Conservation (phyloP, 2,113 vertebrate species). For the Ranitomeya variabilis region DNA sequence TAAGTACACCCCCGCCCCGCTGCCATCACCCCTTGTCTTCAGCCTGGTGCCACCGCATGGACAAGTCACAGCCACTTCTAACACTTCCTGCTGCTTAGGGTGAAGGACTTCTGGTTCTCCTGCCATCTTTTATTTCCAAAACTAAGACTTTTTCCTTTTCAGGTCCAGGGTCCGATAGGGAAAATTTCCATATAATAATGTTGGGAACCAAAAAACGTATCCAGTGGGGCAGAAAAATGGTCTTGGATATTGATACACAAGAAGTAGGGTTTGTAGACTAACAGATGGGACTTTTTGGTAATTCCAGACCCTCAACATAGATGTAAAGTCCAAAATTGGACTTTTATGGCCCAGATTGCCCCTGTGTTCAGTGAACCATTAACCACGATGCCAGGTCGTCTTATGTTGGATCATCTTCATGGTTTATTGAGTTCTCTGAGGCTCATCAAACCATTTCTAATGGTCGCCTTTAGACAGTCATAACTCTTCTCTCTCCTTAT, state of each 20-base stretch:
- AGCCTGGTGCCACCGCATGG: constrained; percentile 73
- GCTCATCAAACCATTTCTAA: neutral
- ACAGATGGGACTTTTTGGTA: neutral
- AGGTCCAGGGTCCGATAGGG: neutral
- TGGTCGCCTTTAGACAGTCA: neutral
- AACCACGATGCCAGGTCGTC: neutral
- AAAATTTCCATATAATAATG: neutral
- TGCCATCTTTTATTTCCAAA: constrained; percentile 58
- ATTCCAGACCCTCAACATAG: neutral
- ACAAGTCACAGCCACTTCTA: constrained; percentile 78
- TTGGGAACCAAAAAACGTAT: neutral
- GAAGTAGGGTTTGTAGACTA: neutral
- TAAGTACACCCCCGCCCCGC: constrained; percentile 84
- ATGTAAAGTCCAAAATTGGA: neutral
- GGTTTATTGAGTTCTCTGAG: neutral
- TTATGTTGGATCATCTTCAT: neutral
- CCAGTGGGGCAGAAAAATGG: neutral
- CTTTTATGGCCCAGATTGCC: neutral
- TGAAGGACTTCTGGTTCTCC: neutral
- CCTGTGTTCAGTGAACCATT: neutral
- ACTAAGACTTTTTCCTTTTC: neutral
- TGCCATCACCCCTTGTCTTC: constrained; percentile 38
- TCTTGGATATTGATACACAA: neutral
- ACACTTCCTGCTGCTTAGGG: constrained; percentile 58
- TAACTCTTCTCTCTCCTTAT: constrained; percentile 74